Evolutionary conservation across 2,113 vertebrate species (phyloP).

Genomic region (Halcyon malimbica): DNA sequence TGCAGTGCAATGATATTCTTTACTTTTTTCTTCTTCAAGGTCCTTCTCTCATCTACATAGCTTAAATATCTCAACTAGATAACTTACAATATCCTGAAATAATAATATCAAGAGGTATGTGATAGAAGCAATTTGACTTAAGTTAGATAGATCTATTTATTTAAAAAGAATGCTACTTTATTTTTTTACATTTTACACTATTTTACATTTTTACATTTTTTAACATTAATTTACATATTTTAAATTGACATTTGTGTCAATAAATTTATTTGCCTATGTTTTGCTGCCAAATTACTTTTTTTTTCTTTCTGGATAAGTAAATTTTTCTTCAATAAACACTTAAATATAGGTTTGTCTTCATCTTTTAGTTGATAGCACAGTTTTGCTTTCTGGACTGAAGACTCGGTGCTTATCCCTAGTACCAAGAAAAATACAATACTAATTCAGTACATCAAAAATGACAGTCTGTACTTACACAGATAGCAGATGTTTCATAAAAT

Average conservation of each 20-base stretch:
- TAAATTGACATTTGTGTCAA: neutral
- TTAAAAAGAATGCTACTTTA: too few relatives aligned
- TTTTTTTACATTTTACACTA: neutral
- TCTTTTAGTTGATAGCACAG: neutral
- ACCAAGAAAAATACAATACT: neutral
- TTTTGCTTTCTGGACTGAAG: neutral
- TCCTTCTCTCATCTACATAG: neutral
- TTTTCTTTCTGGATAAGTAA: neutral
- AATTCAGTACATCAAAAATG: neutral
- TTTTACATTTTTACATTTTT: neutral
- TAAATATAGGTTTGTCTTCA: neutral
- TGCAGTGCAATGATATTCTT: neutral
- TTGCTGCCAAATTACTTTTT: neutral
- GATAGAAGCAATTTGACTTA: neutral
- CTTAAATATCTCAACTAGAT: neutral
- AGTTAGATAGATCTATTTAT: neutral
- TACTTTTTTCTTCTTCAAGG: neutral
- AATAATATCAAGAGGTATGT: neutral
- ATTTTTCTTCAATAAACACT: neutral
- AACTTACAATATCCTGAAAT: neutral
- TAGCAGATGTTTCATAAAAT: neutral
- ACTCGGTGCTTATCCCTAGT: neutral
- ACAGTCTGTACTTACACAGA: neutral
- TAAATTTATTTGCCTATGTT: rapidly evolving
- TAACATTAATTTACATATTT: neutral